Percentiles rank a stretch among this genome's conserved stretches.
phyloP scores from a whole-genome alignment of 2,888 invertebrate species.

The Microdon myrmicae region DNA sequence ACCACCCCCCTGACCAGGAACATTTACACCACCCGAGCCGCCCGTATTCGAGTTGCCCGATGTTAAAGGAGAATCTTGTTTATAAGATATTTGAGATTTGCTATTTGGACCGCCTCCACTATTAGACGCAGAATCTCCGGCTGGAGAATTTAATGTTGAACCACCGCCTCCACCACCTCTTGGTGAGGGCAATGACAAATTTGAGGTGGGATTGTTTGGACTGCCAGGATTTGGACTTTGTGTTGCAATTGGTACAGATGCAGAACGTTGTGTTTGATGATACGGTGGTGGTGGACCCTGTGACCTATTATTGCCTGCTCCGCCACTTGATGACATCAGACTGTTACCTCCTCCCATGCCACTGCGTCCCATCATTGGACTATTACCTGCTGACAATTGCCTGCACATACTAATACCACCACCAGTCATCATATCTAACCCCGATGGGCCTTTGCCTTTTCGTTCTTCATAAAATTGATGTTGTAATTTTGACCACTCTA shows the following conservation, averaged over 20 bases:
- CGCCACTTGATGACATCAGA: conserved; percentile 41
- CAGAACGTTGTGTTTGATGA: conserved; percentile 78
- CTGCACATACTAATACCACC: conserved; percentile 24
- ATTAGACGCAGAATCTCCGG: conserved; percentile 68
- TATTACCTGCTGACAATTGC: conserved; percentile 41
- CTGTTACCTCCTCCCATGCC: conserved; percentile 24
- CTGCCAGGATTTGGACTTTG: conserved; percentile 80
- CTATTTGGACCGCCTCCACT: conserved; percentile 31
- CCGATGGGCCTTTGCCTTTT: conserved; percentile 53
- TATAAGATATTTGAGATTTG: conserved; percentile 62
- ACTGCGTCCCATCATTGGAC: conserved; percentile 26
- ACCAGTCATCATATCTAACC: conserved; percentile 41
- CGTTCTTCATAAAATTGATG: conserved; percentile 84
- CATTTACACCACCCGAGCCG: conserved; percentile 56
- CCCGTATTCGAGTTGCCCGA: conserved; percentile 27
- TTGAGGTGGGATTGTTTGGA: conserved; percentile 77
- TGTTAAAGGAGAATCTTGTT: conserved; percentile 71
- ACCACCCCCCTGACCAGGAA: conserved; percentile 23
- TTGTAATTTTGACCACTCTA: conserved; percentile 92
- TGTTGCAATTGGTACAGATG: conserved; percentile 78
- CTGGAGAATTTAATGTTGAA: conserved; percentile 77
- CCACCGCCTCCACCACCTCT: conserved; percentile 67
- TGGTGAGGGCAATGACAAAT: conserved; percentile 79
- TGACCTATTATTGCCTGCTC: conserved; percentile 66
- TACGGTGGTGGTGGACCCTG: conserved; percentile 84